Evolutionary conservation across 2,888 invertebrate genomes (phyloP).

Genomic region (Euspilapteryx auroguttella): DNA sequence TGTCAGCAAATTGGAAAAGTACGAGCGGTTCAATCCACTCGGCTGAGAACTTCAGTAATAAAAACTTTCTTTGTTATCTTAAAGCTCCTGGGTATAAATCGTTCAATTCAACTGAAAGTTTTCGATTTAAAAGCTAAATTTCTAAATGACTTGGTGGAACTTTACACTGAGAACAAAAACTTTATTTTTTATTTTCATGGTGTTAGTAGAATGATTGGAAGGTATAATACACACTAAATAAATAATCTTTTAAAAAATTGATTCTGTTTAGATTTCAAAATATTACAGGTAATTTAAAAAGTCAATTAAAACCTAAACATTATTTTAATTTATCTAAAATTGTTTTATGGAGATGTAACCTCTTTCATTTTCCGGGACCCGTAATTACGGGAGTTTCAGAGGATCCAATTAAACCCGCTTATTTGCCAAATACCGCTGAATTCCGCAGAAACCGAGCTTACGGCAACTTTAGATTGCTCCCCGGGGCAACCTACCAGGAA

Average conservation of each 20-base stretch:
- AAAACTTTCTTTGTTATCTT: slow-evolving; percentile 58
- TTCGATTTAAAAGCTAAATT: slow-evolving; percentile 20
- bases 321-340: no score
- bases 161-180: slow-evolving; percentile 1
- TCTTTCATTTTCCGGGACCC: slow-evolving; percentile 13
- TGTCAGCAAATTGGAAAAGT: slow-evolving; percentile 53
- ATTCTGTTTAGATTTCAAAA: no score
- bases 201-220: no score
- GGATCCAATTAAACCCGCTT: slow-evolving; percentile 55
- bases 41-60: slow-evolving; percentile 37
- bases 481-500: no score
- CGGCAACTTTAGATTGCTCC: no score
- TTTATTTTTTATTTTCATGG: no score
- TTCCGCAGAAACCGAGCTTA: no score
- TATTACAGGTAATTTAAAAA: no score
- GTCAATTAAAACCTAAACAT: no score
- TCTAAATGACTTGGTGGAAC: slow-evolving; percentile 9
- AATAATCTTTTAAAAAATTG: no score
- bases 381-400: slow-evolving; percentile 53
- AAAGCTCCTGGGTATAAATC: slow-evolving; percentile 39
- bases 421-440: slow-evolving; percentile 51
- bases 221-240: no score
- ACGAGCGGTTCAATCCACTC: slow-evolving; percentile 33
- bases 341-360: no score
- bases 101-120: slow-evolving; percentile 25